Percentiles rank a stretch among this genome's conserved stretches.
Evolutionary conservation across 2,888 invertebrate species (phyloP).

Genomic region (Apotomis turbidana): DNA sequence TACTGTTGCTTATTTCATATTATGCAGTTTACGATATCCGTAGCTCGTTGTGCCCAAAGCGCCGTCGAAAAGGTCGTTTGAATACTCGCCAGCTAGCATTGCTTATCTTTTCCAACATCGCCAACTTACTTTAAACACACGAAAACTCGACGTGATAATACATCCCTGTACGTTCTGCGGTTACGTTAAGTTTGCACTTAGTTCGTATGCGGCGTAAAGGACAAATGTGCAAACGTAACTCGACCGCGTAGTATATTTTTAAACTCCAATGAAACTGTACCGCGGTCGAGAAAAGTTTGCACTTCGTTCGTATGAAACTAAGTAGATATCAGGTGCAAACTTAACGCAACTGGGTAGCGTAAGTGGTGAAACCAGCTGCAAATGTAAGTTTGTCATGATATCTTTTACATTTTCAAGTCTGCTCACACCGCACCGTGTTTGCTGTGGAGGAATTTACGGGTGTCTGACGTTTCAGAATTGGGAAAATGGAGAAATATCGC

Average conservation of each 20-base stretch:
- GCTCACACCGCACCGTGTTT: slow-evolving; percentile 24
- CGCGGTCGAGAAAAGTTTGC: no score
- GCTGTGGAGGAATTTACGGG: slow-evolving; percentile 24
- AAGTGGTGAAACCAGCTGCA: not conserved
- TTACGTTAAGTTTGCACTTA: no score
- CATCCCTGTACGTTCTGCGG: no score
- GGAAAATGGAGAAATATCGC: slow-evolving; percentile 26
- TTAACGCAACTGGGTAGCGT: not conserved
- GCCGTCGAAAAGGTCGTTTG: slow-evolving; percentile 32
- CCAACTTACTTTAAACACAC: slow-evolving; percentile 9
- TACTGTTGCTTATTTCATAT: no score
- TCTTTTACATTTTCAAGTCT: slow-evolving; percentile 27
- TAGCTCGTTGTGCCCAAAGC: not conserved
- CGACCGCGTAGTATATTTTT: no score
- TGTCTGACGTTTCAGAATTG: slow-evolving; percentile 9
- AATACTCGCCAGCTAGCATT: slow-evolving; percentile 25
- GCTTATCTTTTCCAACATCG: slow-evolving; percentile 24
- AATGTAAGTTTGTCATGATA: slow-evolving; percentile 11
- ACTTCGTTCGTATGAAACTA: no score
- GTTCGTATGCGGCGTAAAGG: no score
- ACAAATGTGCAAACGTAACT: no score
- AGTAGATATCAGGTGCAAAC: not conserved
- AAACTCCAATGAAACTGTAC: no score
- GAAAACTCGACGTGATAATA: no score
- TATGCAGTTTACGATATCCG: not conserved